Evolutionary conservation across 2,797 vertebrate species (phyloP).

Genomic region (Sciaenops ocellatus): DNA sequence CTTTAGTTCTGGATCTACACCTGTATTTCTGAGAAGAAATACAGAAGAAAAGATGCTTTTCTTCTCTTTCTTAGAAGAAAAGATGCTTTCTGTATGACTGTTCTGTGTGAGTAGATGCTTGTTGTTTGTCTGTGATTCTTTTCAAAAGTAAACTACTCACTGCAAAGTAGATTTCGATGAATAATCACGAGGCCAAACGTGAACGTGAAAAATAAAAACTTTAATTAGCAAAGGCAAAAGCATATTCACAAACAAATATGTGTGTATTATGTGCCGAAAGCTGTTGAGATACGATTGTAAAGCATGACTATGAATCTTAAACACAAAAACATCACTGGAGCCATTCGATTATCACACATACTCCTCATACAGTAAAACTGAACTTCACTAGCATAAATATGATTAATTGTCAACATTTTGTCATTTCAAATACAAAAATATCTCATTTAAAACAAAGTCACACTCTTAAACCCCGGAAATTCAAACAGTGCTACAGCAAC

Average conservation of each 20-base stretch:
- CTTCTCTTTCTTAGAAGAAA: not conserved
- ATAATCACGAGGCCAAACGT: conserved; percentile 10
- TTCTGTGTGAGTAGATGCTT: not conserved
- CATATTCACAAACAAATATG: conserved; percentile 33
- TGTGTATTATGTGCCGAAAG: conserved; percentile 43
- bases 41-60: not conserved
- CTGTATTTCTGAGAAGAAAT: not conserved
- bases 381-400: conserved; percentile 67
- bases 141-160: not conserved
- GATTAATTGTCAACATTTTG: conserved; percentile 30
- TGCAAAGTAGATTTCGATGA: not conserved
- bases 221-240: conserved; percentile 71
- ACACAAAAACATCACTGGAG: conserved; percentile 35
- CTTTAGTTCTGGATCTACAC: conserved; percentile 7
- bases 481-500: conserved; percentile 41
- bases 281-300: conserved; percentile 48
- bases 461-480: conserved; percentile 17
- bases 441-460: conserved; percentile 62
- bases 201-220: conserved; percentile 65
- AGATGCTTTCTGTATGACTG: not conserved
- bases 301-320: conserved; percentile 34
- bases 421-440: conserved; percentile 64
- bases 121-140: not conserved
- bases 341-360: conserved; percentile 9
- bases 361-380: conserved; percentile 21